Percentiles rank a stretch among this genome's conserved stretches.
phyloP scores from a whole-genome alignment of 2,797 vertebrate genomes.

The Syndactyla subalaris region DNA sequence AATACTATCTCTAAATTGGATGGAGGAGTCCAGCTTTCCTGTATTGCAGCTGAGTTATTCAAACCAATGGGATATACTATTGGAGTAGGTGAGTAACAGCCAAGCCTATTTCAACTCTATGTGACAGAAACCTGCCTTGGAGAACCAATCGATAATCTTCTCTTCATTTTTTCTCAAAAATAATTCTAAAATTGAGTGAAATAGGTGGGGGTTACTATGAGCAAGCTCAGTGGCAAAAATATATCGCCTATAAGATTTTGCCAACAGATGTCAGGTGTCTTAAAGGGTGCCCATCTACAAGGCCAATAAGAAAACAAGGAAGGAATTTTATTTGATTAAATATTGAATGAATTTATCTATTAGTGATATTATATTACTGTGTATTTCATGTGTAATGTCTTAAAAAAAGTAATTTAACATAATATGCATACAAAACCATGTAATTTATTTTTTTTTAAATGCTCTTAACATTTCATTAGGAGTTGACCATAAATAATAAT shows the following conservation, averaged over 20 bases:
- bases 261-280: accelerated
- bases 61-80: accelerated
- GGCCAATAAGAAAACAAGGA: background rate
- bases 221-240: background rate
- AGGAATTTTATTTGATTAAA: background rate
- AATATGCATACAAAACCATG: background rate
- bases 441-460: background rate
- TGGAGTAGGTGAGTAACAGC: background rate
- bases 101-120: background rate
- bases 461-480: background rate
- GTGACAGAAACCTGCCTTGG: background rate
- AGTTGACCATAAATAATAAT: background rate
- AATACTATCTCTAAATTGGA: background rate
- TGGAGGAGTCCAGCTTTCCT: background rate
- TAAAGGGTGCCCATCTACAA: background rate
- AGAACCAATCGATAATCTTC: background rate
- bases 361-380: background rate
- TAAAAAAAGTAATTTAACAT: background rate
- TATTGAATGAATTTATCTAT: background rate
- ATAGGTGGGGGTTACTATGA: background rate
- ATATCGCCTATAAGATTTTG: background rate
- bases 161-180: background rate
- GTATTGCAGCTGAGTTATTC: background rate
- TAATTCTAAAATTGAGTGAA: background rate
- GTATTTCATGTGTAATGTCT: background rate